phyloP scores from a whole-genome alignment of 2,888 invertebrate genomes.

The Euplagia quadripunctaria region DNA sequence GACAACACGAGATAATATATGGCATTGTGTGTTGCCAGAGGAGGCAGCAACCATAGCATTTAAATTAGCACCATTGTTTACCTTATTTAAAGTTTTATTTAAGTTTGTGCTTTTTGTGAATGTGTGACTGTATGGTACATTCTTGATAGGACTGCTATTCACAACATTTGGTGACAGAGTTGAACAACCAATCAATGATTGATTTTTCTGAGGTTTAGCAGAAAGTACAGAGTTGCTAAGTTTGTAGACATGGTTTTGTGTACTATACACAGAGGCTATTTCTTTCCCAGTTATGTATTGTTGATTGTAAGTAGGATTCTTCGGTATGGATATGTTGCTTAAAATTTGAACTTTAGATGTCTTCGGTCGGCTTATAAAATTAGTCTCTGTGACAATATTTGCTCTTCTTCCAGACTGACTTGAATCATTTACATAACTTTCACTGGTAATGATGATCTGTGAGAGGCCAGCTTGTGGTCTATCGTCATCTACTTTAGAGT shows the following conservation, averaged over 20 bases:
- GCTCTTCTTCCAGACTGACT: constrained; percentile 71
- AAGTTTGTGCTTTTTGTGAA: constrained; percentile 79
- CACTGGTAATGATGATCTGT: constrained; percentile 83
- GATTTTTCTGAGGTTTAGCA: constrained; percentile 76
- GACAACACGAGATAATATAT: constrained; percentile 82
- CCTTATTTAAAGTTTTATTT: constrained; percentile 77
- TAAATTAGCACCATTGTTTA: constrained; percentile 84
- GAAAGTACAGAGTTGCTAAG: constrained; percentile 80
- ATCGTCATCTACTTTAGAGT: constrained; percentile 76
- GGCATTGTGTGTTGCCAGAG: constrained; percentile 80
- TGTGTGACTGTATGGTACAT: constrained; percentile 78
- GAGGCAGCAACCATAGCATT: constrained; percentile 80
- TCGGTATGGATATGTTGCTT: constrained; percentile 83
- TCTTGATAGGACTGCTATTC: constrained; percentile 79
- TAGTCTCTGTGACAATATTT: constrained; percentile 79
- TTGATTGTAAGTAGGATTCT: constrained; percentile 76
- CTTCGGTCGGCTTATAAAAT: constrained; percentile 75
- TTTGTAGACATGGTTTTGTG: constrained; percentile 82
- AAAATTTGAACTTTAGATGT: constrained; percentile 84
- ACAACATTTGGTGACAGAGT: constrained; percentile 73
- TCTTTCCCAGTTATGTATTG: constrained; percentile 78
- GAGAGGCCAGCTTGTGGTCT: constrained; percentile 75
- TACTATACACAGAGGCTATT: constrained; percentile 74
- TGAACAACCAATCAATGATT: constrained; percentile 79
- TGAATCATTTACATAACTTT: constrained; percentile 78